Base-by-base conservation (phyloP, 1,140 invertebrate species). In the Hypsibius dujardini region DNA sequence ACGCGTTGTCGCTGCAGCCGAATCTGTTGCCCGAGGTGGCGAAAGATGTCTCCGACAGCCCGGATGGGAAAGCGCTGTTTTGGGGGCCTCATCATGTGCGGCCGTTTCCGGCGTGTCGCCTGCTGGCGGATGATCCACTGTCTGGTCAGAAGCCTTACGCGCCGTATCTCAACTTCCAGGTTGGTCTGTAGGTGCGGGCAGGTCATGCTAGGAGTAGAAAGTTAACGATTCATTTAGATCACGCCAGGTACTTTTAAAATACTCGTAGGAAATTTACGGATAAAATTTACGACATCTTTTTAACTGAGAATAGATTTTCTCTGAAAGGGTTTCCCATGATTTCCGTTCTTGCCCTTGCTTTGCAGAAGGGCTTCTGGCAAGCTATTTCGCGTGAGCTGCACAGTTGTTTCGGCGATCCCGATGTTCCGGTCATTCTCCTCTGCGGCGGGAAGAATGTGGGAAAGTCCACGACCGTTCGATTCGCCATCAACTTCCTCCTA, bases 401-500 rank as follows among this genome's bases (percentile, higher is more conserved):
- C 7, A 56, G n/a, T 56, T 56, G 7, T 7, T 7, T 56, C 50
- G n/a, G 7, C 7, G 50, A 56, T 12, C 7, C 7, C n/a, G 50
- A 56, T 56, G 7, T n/a, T 67, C 62, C 62, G 42, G 62, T 67
- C 42, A 67, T 67, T 42, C 50, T 78, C 2, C 50, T 76, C 45
- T 76, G 75, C 73, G 78, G 77, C 45, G 76, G 74, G 12, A 76
- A 77, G 71, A 77, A 77, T 70, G 73, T 71, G n/a, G 78, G 78
- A 47, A 79, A 79, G 71, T 79, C 78, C 45, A 79, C 77, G 1
- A 71, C 78, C 14, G 74, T 71, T 28, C 71, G 77, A 28, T 75
- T 73, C 70, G 71, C 78, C n/a, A 45, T 78, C 28, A 79, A 79
- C 71, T 70, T 74, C 7, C 56, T 75, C 46, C 70, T 79, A 3